phyloP scores from a whole-genome alignment of 2,113 vertebrate species.

The Platichthys stellatus region DNA sequence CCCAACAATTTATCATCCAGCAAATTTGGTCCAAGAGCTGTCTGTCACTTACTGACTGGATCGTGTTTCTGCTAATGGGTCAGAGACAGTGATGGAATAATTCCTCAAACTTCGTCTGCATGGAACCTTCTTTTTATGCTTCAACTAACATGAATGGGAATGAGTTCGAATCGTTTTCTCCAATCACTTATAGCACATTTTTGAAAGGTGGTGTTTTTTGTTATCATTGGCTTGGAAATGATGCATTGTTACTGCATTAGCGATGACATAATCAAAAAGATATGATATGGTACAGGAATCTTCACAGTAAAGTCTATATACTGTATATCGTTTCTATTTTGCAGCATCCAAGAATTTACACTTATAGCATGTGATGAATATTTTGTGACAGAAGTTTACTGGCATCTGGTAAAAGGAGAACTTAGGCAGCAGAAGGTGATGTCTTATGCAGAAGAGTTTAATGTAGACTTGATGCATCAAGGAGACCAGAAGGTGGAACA shows the following conservation, averaged over 20 bases:
- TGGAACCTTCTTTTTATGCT: neutral
- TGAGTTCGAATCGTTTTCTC: neutral
- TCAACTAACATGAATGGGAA: neutral
- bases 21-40: too few relatives aligned
- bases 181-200: neutral
- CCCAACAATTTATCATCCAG: too few relatives aligned
- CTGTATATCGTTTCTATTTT: neutral
- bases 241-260: neutral
- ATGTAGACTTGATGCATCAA: too few relatives aligned
- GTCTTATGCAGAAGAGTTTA: too few relatives aligned
- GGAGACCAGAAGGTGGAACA: too few relatives aligned
- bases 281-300: neutral
- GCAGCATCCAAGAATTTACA: neutral
- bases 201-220: neutral
- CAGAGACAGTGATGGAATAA: neutral
- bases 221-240: neutral
- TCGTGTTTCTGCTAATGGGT: too few relatives aligned
- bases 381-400: neutral
- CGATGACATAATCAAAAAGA: neutral
- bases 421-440: too few relatives aligned
- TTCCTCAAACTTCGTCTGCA: neutral
- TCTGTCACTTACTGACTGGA: too few relatives aligned
- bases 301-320: neutral
- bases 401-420: too few relatives aligned
- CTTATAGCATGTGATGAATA: neutral